A percentile compares a stretch with the other conserved stretches of the same genome.
These are phyloP conservation scores for Acrobasis suavella DNA, from an alignment of 2,888 invertebrate genomes.

Conservation along the genomic window DNA sequence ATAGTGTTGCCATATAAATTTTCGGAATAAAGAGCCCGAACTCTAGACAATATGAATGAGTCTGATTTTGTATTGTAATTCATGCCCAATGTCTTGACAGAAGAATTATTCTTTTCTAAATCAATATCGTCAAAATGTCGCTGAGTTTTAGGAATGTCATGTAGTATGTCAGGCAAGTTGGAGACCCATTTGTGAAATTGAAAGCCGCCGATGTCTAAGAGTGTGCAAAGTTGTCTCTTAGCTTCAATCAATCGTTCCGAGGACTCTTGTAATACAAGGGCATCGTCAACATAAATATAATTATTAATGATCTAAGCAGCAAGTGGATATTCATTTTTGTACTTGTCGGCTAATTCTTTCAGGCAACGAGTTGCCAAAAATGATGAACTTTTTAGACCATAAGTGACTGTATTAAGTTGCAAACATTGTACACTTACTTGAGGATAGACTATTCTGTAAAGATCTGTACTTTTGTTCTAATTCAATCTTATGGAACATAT, in stretches of 20 bases:
- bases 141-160: slow-evolving; percentile 16
- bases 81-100: slow-evolving; percentile 27
- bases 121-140: slow-evolving; percentile 27
- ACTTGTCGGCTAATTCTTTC: slow-evolving; percentile 17
- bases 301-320: slow-evolving; percentile 25
- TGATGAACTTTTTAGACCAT: slow-evolving; percentile 26
- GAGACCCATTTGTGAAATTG: slow-evolving; percentile 25
- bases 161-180: slow-evolving; percentile 20
- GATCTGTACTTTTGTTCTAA: slow-evolving; percentile 25
- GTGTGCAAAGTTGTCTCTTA: slow-evolving; percentile 20
- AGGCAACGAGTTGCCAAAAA: slow-evolving; percentile 27
- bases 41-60: slow-evolving; percentile 23
- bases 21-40: too few species aligned
- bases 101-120: slow-evolving; percentile 24
- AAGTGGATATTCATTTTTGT: slow-evolving; percentile 23
- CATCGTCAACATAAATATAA: slow-evolving; percentile 28
- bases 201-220: slow-evolving; percentile 22
- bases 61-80: slow-evolving; percentile 22
- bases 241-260: slow-evolving; percentile 2
- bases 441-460: slow-evolving; percentile 32
- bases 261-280: not conserved
- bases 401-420: slow-evolving; percentile 30
- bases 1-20: too few species aligned
- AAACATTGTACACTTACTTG: slow-evolving; percentile 27
- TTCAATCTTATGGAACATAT: slow-evolving; percentile 30